Conservation (phyloP, 2,113 vertebrate species). For the Cryptotis parvus region DNA sequence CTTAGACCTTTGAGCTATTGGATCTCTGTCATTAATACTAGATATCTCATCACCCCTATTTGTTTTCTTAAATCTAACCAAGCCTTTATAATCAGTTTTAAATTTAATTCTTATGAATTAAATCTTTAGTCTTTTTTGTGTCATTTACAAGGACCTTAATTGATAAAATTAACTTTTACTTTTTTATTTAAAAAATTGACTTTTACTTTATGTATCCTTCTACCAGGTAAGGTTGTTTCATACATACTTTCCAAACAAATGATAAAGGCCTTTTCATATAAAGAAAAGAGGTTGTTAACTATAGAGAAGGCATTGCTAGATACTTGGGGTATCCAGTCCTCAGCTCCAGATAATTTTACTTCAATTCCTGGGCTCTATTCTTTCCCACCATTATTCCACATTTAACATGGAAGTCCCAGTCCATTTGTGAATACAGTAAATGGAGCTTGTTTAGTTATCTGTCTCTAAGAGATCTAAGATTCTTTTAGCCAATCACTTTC, state of each 20-base stretch:
- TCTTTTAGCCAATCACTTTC: not conserved
- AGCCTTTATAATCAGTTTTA: not conserved
- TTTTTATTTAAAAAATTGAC: not conserved
- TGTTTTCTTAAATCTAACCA: not conserved
- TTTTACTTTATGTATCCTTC: not conserved
- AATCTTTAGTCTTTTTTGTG: not conserved
- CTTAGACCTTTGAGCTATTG: not conserved
- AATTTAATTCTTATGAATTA: not conserved
- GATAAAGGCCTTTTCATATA: not conserved
- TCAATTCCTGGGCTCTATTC: not conserved
- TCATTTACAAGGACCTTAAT: not conserved
- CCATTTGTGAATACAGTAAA: not conserved
- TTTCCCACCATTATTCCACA: not conserved
- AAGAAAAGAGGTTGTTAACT: not conserved
- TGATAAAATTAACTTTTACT: not conserved
- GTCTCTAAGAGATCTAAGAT: not conserved
- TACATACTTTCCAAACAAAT: not conserved
- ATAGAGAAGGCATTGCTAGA: not conserved
- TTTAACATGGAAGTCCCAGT: not conserved
- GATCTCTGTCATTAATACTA: not conserved
- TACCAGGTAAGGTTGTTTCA: not conserved
- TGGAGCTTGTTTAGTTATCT: not conserved
- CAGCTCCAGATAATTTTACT: not conserved
- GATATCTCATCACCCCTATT: not conserved
- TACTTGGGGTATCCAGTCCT: not conserved